Conservation (phyloP, 2,113 vertebrate genomes). For the Beaufortia kweichowensis region DNA sequence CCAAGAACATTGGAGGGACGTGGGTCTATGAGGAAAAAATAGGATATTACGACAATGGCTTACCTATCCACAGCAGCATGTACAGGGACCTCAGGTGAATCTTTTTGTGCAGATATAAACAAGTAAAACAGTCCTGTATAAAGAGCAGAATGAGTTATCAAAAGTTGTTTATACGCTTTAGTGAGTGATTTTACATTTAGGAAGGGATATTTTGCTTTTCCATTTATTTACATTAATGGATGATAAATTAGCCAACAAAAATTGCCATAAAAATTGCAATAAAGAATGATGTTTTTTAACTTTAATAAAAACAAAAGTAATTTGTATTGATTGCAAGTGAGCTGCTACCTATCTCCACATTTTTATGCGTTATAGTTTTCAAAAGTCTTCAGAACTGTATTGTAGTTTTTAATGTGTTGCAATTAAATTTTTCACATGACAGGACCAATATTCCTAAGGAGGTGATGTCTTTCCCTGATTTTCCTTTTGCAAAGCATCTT, state of each 20-base stretch:
- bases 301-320: neutral
- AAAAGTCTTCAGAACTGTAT: neutral
- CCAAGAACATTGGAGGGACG: slow-evolving; percentile 70
- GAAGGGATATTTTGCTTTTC: no score
- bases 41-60: slow-evolving; percentile 53
- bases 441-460: slow-evolving; percentile 86
- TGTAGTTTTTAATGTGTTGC: neutral
- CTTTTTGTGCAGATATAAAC: no score
- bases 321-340: neutral
- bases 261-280: no score
- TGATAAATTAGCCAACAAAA: no score
- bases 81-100: slow-evolving; percentile 76
- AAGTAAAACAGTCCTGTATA: no score
- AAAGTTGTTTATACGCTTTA: no score
- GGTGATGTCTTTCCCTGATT: slow-evolving; percentile 83
- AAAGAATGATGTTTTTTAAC: no score
- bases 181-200: no score
- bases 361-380: neutral
- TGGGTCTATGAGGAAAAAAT: slow-evolving; percentile 76
- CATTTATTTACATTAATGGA: no score
- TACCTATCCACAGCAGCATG: slow-evolving; percentile 77
- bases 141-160: no score
- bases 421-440: neutral
- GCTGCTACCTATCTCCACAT: no score
- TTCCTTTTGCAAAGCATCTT: slow-evolving; percentile 73